Base-by-base conservation (phyloP, 2,113 vertebrate genomes). In the Eolophus roseicapilla region DNA sequence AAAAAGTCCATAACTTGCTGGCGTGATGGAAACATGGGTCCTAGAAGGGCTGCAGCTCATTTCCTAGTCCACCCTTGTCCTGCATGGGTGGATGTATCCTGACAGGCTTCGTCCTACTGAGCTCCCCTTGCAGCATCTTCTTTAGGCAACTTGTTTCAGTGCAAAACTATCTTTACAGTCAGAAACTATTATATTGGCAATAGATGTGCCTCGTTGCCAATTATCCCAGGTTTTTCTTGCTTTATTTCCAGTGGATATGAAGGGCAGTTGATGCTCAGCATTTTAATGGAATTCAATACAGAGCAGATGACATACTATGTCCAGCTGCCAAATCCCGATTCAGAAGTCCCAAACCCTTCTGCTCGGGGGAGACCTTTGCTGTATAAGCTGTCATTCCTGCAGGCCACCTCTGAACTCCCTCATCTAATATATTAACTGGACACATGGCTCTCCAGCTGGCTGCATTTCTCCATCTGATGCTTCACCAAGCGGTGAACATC, bases 301-400 rank as follows among this genome's bases (percentile, higher is more conserved):
- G 33, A 90, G 41, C 46, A 91, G 55, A 60, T 4, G 4, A 91
- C 29, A 70, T 67, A 47, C 43, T 20, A 21, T 1, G 1, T 52
- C 37, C 41, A 17, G 41, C 77, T 77, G 64, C 70, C 78, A 67
- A 84, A 84, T 52, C 46, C 50, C 2, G 4, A 53, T 35, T 84
- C 88, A 93, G 78, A 85, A 63, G 64, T 46, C 77, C 53, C 78
- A 87, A 90, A 35, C 37, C n/a, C 60, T 89, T 67, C 60, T 84
- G 78, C 69, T n/a, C 0, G 0, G 16, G 60, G 60, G 11, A 86
- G 6, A 84, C 18, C 69, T 49, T 37, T 5, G 1, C 60, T 84
- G 18, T 49, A 41, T 21, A 52, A 91, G 37, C 64, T 81, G 64
- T 70, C 69, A 29, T 33, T 84, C 31, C 82, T 44, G 60, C 41